These are phyloP conservation scores for Gastracanthus pulcherrimus DNA, from an alignment of 2,888 invertebrate genomes.

Conservation along the genomic window DNA sequence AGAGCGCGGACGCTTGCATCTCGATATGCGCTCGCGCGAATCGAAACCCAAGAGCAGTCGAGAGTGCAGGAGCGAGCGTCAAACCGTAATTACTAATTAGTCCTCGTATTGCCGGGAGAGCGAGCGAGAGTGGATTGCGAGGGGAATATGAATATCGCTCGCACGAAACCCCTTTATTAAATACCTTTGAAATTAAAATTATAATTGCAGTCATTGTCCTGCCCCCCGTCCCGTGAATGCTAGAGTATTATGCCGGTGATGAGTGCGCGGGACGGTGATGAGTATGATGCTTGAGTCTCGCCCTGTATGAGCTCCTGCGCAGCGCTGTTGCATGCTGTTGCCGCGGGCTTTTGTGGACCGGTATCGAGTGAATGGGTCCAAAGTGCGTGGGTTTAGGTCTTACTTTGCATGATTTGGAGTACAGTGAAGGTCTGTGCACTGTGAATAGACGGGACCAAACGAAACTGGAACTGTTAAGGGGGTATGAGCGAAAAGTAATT, in stretches of 20 bases:
- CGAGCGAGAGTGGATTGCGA: constrained; percentile 32
- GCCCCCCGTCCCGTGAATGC: constrained; percentile 55
- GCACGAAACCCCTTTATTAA: constrained; percentile 73
- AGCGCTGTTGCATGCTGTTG: background rate
- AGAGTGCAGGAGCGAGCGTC: constrained; percentile 65
- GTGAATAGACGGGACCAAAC: too few relatives aligned
- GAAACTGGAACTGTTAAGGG: too few relatives aligned
- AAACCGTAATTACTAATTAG: constrained; percentile 76
- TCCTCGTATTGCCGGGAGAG: constrained; percentile 61
- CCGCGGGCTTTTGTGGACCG: background rate
- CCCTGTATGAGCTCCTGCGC: background rate
- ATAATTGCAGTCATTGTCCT: constrained; percentile 76
- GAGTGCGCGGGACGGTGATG: constrained; percentile 10
- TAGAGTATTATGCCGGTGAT: constrained; percentile 41
- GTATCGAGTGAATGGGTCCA: background rate
- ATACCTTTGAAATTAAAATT: constrained; percentile 78
- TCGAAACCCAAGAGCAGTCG: constrained; percentile 62
- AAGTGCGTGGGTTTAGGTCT: too few relatives aligned
- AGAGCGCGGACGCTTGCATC: too few relatives aligned
- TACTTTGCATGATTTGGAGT: too few relatives aligned
- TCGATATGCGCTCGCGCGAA: constrained; percentile 3
- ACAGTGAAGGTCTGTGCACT: too few relatives aligned
- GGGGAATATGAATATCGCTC: constrained; percentile 35
- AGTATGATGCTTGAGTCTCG: background rate
- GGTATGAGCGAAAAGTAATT: too few relatives aligned